phyloP scores from a whole-genome alignment of 2,113 vertebrate species.

The Echinops telfairi region DNA sequence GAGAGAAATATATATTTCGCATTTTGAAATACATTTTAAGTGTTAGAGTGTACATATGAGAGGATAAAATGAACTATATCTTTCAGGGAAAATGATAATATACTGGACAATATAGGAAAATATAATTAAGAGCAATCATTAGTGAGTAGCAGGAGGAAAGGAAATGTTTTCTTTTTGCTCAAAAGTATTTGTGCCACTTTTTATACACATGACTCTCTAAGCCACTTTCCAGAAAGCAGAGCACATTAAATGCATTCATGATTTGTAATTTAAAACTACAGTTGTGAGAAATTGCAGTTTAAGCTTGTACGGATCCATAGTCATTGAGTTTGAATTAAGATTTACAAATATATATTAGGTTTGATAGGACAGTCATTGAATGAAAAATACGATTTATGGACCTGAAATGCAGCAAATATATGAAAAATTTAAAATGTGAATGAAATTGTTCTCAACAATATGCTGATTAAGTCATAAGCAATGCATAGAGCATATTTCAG shows the following conservation, averaged over 20 bases:
- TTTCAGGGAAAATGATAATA: not conserved
- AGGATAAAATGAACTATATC: not conserved
- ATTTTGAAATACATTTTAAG: not conserved
- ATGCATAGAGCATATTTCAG: conserved; percentile 30
- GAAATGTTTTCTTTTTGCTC: not conserved
- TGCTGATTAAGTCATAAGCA: conserved; percentile 63
- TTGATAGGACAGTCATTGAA: conserved; percentile 69
- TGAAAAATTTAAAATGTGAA: conserved; percentile 66
- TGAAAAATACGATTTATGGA: conserved; percentile 70
- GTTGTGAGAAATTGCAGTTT: conserved; percentile 81
- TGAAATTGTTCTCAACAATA: conserved; percentile 62
- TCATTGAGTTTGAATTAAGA: conserved; percentile 78
- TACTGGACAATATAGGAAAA: not conserved
- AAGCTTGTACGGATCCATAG: conserved; percentile 74
- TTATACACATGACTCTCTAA: conserved; percentile 29
- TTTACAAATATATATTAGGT: conserved; percentile 80
- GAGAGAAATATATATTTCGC: not conserved
- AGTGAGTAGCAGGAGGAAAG: not conserved
- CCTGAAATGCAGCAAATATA: conserved; percentile 63
- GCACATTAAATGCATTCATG: conserved; percentile 70
- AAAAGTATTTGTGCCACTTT: not conserved
- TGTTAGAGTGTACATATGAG: not conserved
- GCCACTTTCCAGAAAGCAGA: conserved; percentile 52
- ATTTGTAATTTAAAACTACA: conserved; percentile 80
- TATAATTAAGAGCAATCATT: not conserved